Percentiles rank a stretch among this genome's conserved stretches.
These are phyloP conservation scores for Bubalus kerabau DNA, from an alignment of 2,113 vertebrate genomes.

Conservation along the genomic window DNA sequence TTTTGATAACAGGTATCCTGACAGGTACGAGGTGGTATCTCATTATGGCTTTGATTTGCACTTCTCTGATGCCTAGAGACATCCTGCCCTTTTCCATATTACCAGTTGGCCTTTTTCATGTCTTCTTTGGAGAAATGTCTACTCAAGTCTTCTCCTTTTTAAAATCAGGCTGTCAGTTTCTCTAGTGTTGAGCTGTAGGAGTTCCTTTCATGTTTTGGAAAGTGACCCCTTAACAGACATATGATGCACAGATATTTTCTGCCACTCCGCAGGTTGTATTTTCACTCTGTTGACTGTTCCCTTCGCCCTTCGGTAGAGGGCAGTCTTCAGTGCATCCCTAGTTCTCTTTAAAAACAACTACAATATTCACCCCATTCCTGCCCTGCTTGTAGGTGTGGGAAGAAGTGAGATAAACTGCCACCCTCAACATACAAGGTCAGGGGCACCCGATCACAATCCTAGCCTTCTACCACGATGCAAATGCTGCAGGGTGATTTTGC, in stretches of 20 bases:
- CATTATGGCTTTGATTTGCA: neutral
- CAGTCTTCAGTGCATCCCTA: neutral
- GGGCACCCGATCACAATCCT: rapidly evolving
- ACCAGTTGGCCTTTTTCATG: neutral
- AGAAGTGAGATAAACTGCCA: neutral
- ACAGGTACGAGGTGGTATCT: neutral
- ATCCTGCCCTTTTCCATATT: neutral
- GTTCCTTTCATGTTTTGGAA: neutral
- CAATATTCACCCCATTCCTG: neutral
- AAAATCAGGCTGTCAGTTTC: neutral
- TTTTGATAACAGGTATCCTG: neutral
- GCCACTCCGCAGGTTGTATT: neutral
- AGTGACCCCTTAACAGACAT: neutral
- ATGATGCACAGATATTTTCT: neutral
- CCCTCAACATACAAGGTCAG: neutral
- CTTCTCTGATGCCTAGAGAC: neutral
- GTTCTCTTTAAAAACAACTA: neutral
- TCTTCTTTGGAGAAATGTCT: neutral
- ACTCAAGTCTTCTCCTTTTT: neutral
- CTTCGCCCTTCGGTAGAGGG: neutral
- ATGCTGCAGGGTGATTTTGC: neutral
- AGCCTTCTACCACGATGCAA: neutral
- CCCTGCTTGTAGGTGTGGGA: neutral
- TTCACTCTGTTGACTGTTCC: neutral
- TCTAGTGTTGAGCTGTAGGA: neutral